Percentiles rank a stretch among this genome's conserved stretches.
Conservation (phyloP, 1,140 invertebrate species). For the Drosophila saltans region DNA sequence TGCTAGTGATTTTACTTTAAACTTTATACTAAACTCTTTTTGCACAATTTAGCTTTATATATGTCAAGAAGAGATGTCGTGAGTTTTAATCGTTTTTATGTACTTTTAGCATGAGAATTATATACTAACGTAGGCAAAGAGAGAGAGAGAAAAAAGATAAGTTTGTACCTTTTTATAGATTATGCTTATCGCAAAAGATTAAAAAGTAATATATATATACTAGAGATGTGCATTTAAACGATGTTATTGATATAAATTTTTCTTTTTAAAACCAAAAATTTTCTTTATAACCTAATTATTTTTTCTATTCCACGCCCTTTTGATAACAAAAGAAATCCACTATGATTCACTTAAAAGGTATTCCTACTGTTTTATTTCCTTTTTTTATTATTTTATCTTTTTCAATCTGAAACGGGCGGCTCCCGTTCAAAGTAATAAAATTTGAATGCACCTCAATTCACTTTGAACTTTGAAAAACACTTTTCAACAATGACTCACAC, state of each 20-base stretch:
- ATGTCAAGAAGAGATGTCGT: background rate
- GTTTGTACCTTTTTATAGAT: constrained; percentile 14
- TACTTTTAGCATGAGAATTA: background rate
- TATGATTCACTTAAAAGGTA: no score
- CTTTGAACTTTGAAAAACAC: no score
- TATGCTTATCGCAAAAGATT: constrained; percentile 18
- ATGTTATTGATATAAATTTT: background rate
- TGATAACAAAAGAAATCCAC: no score
- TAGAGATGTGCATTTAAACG: background rate
- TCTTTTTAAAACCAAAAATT: no score
- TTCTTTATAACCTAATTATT: no score
- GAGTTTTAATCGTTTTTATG: background rate
- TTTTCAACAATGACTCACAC: no score
- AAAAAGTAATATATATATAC: background rate
- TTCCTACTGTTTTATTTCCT: no score
- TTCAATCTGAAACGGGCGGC: no score
- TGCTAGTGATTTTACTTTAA: background rate
- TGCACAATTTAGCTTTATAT: constrained; percentile 26
- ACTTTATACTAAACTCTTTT: constrained; percentile 22
- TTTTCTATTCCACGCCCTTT: no score
- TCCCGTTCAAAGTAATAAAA: no score
- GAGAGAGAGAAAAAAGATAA: constrained; percentile 24
- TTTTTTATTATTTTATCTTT: no score
- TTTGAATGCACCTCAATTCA: no score
- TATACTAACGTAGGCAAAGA: background rate